Evolutionary conservation across 2,888 invertebrate genomes (phyloP), one percentile per base, ranked within the genome.

Genomic region (Diplazon laetatorius): DNA sequence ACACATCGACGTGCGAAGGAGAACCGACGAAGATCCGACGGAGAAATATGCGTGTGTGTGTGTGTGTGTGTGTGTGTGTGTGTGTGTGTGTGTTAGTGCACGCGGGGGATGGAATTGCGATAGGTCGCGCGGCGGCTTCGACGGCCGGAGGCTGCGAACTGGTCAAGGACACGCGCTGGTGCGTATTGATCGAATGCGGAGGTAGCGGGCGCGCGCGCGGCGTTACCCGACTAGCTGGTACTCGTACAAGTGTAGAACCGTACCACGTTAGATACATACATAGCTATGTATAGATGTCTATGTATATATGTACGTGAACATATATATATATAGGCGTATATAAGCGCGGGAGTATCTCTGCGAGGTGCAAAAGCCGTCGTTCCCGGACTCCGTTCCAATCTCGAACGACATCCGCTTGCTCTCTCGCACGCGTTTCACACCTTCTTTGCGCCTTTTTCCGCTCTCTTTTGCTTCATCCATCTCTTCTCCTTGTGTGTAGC

Each of bases 121-220:
- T 79, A 82, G 82, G 82, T 82, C 82, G 83, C 75, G 83, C 80
- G 78, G 52, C 6, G 55, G 52, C 52, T 18, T 10, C 12, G 82
- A 62, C 55, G 60, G 74, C 82, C 80, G 86, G 87, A 87, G 86
- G 86, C 86, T 88, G 88, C 85, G 84, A 87, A 85, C 84, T 88
- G 89, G 89, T 89, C 89, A 89, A 90, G 89, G 89, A 88, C 88
- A 83, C 83, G 82, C 83, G 83, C 84, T 84, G 84, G 85, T 85
- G 85, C 85, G 89, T 89, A 90, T 90, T 88, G 89, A 89, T 89
- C 90, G 88, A 83, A 83, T 84, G 84, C 82, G 81, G 78, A 72
- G 46, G 9, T 62, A 66, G 66, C 62, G 46, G 52, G 66, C 46
- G 46, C 60, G 66, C 62, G 30, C 30, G 52, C 39, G 63, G 52